phyloP scores from a whole-genome alignment of 2,888 invertebrate species.

The Epirrita christyi region DNA sequence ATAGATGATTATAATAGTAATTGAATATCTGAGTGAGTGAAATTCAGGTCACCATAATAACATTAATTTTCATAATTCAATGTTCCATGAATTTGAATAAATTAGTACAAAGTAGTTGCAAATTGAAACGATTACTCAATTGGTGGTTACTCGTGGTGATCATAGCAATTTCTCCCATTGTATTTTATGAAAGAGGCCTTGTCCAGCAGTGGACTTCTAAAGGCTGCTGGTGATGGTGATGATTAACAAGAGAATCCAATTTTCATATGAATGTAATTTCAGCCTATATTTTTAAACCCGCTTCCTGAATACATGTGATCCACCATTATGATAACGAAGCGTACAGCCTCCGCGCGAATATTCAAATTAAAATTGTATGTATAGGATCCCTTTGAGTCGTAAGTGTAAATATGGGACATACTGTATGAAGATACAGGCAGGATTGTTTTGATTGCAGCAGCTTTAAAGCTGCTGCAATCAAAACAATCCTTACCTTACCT shows the following conservation, averaged over 20 bases:
- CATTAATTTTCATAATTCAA: constrained; percentile 12
- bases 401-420: constrained; percentile 49
- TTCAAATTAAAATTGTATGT: constrained; percentile 67
- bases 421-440: constrained; percentile 28
- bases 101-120: too few species aligned
- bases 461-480: too few species aligned
- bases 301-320: constrained; percentile 36
- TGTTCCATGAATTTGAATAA: too few species aligned
- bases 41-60: constrained; percentile 14
- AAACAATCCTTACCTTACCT: too few species aligned
- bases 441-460: constrained; percentile 31
- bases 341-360: constrained; percentile 51
- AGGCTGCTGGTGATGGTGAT: too few species aligned
- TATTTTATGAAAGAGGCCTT: too few species aligned
- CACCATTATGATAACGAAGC: constrained; percentile 65
- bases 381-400: constrained; percentile 54
- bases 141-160: too few species aligned
- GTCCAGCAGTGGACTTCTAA: too few species aligned
- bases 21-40: constrained; percentile 26
- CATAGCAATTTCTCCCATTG: too few species aligned
- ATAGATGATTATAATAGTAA: constrained; percentile 18
- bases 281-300: constrained; percentile 24
- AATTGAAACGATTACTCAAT: too few species aligned
- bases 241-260: constrained; percentile 2
- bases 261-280: constrained; percentile 24